Base-by-base conservation (phyloP, 1,140 invertebrate genomes). In the Capitella teleta region DNA sequence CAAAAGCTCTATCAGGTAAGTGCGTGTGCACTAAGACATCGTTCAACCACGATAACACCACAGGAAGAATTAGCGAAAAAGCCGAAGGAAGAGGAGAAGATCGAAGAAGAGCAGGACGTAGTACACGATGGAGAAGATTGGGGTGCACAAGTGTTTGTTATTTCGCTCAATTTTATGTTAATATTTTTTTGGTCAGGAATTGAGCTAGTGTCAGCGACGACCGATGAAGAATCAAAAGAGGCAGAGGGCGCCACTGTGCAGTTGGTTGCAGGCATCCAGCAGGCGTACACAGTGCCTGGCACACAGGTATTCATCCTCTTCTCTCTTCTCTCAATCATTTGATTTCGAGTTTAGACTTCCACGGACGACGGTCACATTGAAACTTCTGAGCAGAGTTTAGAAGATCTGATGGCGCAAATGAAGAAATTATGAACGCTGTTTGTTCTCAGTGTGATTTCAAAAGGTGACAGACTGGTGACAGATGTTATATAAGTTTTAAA, bases 341-440 rank as follows among this genome's bases (percentile, higher is more conserved):
- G n/a, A 10, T 32, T 32, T 8, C 8, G 30, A 10, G 30, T 32
- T 32, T 32, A n/a, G 30, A 10, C 8, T 32, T 32, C n/a, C n/a
- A 32, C 8, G n/a, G 8, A 32, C 30, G 42, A 44, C 5, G 42
- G 28, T 3, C 18, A 21, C 2, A 26, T 44, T n/a, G 42, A 44
- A 28, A 64, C 62, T 32, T 18, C 28, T 57, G 80, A 79, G 32
- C 57, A 75, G 36, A 83, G 77, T 59, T 73, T 93, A 49, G 87
- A 92, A 51, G 87, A 93, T 47, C 75, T 94, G 46, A 91, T 91
- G 85, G 80, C 80, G 32, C 80, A 88, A 74, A 86, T 93, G 85
- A 89, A 91, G 76, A 77, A 78, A 16, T 81, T 90, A 41, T 77
- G 61, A 76, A 40, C n/a, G n/a, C n/a, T n/a, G n/a, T n/a, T n/a